Evolutionary conservation across 2,113 vertebrate species (phyloP).

Genomic region (Taxidea taxus): DNA sequence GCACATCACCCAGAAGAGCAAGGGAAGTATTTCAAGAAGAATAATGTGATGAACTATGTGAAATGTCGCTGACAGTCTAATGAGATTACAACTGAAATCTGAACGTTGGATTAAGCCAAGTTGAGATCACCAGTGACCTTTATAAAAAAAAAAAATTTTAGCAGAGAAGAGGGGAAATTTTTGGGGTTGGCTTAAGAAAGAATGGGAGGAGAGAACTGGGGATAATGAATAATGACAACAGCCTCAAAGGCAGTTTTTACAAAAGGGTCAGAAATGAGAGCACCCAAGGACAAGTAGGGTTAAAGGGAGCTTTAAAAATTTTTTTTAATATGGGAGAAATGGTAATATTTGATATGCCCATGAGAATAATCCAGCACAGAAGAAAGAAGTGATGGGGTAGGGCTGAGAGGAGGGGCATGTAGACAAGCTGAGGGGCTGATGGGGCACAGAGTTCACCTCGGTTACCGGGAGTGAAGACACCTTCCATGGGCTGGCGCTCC

Average conservation of each 20-base stretch:
- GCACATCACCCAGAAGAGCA: not conserved
- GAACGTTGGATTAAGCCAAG: not conserved
- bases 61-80: not conserved
- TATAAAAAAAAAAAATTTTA: not conserved
- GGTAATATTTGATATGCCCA: not conserved
- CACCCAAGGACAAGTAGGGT: not conserved
- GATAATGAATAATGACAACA: not conserved
- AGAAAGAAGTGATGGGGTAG: not conserved
- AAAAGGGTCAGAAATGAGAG: not conserved
- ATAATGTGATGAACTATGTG: not conserved
- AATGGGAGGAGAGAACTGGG: not conserved
- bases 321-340: not conserved
- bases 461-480: not conserved
- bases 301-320: not conserved
- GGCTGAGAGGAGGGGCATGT: not conserved
- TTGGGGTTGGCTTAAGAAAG: not conserved
- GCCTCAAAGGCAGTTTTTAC: not conserved
- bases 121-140: not conserved
- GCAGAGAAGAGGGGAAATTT: not conserved
- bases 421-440: fast-evolving
- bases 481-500: fast-evolving
- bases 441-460: not conserved
- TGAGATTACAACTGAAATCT: not conserved
- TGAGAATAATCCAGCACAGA: not conserved
- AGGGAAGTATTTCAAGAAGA: not conserved